Percentiles rank a stretch among this genome's conserved stretches.
Evolutionary conservation across 2,888 invertebrate species (phyloP).

Genomic region (Rhyacophila evoluta): DNA sequence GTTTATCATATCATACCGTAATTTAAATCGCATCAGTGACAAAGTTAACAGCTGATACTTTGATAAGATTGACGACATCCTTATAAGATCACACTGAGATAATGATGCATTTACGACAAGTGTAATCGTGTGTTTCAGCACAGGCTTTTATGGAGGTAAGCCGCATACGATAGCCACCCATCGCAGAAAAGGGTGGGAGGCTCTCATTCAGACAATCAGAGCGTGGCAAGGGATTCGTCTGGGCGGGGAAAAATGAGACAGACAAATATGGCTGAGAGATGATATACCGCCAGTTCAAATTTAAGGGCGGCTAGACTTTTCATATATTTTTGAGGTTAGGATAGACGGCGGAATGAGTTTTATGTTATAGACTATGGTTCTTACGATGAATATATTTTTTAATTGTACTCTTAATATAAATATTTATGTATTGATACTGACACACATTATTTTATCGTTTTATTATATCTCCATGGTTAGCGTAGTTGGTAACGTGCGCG

Average conservation of each 20-base stretch:
- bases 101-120: conserved; percentile 12
- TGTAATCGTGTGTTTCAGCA: conserved; percentile 3
- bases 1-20: too few relatives aligned
- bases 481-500: too few relatives aligned
- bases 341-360: too few relatives aligned
- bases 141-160: not conserved
- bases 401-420: too few relatives aligned
- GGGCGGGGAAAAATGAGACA: not conserved
- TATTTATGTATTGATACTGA: too few relatives aligned
- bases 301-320: not conserved
- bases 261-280: not conserved
- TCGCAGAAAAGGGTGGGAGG: not conserved
- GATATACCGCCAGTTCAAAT: not conserved
- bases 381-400: too few relatives aligned
- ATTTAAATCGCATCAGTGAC: not conserved
- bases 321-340: not conserved
- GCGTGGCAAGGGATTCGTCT: not conserved
- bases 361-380: too few relatives aligned
- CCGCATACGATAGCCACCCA: not conserved
- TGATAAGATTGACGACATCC: not conserved
- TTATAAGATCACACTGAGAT: not conserved
- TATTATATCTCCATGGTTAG: too few relatives aligned
- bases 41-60: not conserved
- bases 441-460: too few relatives aligned
- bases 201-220: conserved; percentile 10